These are phyloP conservation scores for Thripadectes ignobilis DNA, from an alignment of 2,797 vertebrate genomes.

Conservation along the genomic window DNA sequence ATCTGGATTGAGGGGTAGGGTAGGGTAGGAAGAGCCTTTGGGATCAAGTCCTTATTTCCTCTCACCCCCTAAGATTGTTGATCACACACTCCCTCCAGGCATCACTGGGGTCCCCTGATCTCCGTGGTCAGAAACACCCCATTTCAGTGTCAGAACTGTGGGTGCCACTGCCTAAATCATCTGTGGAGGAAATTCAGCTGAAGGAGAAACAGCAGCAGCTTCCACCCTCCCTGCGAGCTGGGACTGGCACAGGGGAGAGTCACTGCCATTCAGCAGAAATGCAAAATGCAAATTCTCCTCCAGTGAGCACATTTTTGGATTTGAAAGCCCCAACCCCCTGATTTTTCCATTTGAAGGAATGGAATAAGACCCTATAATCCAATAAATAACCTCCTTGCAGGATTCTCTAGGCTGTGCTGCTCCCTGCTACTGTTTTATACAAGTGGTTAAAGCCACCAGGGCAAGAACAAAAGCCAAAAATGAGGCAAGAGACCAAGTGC, in stretches of 20 bases:
- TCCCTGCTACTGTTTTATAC: not conserved
- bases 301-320: not conserved
- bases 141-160: fast-evolving
- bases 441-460: not conserved
- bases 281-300: not conserved
- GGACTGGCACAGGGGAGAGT: not conserved
- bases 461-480: not conserved
- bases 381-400: not conserved
- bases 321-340: not conserved
- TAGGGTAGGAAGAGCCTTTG: not conserved
- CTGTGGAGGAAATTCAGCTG: not conserved
- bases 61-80: fast-evolving
- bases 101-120: not conserved
- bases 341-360: conserved; percentile 5
- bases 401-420: not conserved
- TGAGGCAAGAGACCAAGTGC: not conserved
- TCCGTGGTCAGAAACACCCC: not conserved
- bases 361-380: not conserved
- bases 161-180: fast-evolving
- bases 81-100: fast-evolving
- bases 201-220: not conserved
- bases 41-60: not conserved
- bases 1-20: not conserved
- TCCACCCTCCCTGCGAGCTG: not conserved
- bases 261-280: not conserved